Evolutionary conservation across 2,113 vertebrate genomes (phyloP).

Genomic region (Patagioenas fasciata): DNA sequence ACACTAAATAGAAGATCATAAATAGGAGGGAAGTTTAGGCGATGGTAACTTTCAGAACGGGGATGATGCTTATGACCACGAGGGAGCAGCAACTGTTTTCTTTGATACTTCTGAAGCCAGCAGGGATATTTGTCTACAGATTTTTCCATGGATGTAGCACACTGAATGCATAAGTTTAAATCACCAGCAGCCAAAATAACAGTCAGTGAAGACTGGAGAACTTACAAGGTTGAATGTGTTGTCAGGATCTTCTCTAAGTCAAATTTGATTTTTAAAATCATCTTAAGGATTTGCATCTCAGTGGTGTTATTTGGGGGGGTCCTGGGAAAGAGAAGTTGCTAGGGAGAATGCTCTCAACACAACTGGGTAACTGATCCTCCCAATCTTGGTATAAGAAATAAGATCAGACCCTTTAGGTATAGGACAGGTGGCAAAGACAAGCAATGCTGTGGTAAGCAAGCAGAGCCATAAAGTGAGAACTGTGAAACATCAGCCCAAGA

Average conservation of each 20-base stretch:
- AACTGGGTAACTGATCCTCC: neutral
- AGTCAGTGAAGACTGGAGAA: neutral
- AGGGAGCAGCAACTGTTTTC: conserved; percentile 41
- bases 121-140: neutral
- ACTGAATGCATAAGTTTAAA: neutral
- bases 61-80: conserved; percentile 1
- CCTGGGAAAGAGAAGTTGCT: neutral
- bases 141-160: neutral
- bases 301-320: neutral
- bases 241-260: neutral
- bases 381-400: neutral
- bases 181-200: neutral
- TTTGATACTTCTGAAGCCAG: neutral
- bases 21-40: neutral
- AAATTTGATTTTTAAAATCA: neutral
- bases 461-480: neutral
- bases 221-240: neutral
- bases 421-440: neutral
- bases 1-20: rapidly evolving
- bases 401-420: neutral
- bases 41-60: neutral
- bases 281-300: neutral
- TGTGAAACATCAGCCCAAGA: neutral
- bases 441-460: neutral
- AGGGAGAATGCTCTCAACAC: neutral